Base-by-base conservation (phyloP, 2,888 invertebrate species). In the Malachius bipustulatus region DNA sequence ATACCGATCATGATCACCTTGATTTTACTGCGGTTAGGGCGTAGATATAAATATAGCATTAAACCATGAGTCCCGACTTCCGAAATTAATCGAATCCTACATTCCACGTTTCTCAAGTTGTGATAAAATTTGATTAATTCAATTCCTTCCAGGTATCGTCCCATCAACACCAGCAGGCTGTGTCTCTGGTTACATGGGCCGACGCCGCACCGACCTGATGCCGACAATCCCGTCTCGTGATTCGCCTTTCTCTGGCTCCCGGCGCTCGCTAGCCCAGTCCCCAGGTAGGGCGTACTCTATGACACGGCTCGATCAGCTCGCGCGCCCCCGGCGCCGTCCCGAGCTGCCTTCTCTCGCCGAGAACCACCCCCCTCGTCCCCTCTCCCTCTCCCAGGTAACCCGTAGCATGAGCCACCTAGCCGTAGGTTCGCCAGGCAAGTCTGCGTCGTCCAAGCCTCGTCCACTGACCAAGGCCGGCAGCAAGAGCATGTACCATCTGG, bases 261-360 rank as follows among this genome's bases (percentile, higher is more conserved):
- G 59, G 49, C 69, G 61, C 51, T 57, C 62, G 41, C 58, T 63
- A 44, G 59, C 59, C 47, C 58, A 61, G 43, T 63, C 60, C 54
- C 75, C 75, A 80, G 81, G 81, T 76, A 87, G 89, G 75, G 88
- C 89, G 58, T 82, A 82, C 70, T 88, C 88, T 64, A 88, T 90
- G 88, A 83, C 88, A 58, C 80, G 90, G 53, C 77, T 90, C 70
- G 90, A 90, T 75, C 77, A 80, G 62, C 71, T 82, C 63, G 73
- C 82, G 51, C 76, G 75, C 65, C 82, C 82, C 47, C 70, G 80
- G 51, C 59, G 54, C 48, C 67, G 72, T 51, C 70, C 45, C 50
- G 59, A 57, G 43, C 51, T 63, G 48, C 56, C 61, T 41, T 55
- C 62, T 33, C 51, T 62, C 44, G 50, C 57, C 43, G 62, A 62